Conservation (phyloP, 2,797 vertebrate species). For the Crocodylus rhombifer region DNA sequence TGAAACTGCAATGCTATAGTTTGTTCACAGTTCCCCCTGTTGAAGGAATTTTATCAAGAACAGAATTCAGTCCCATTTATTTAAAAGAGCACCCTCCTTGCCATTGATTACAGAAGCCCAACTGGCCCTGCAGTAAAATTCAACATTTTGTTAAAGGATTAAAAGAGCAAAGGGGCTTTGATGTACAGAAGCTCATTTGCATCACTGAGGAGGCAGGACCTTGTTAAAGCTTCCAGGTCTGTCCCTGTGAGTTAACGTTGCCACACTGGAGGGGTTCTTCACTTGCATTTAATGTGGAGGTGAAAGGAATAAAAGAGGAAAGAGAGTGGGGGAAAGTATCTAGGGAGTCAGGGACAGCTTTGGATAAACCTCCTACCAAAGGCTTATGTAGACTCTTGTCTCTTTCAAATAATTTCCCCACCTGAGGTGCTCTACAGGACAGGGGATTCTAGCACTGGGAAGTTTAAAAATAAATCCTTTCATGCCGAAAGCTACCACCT, state of each 20-base stretch:
- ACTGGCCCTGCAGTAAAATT: conserved; percentile 34
- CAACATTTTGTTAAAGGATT: conserved; percentile 43
- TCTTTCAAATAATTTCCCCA: conserved; percentile 25
- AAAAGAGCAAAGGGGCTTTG: conserved; percentile 39
- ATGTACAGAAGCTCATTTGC: conserved; percentile 47
- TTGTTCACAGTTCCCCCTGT: neutral
- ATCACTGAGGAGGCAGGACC: conserved; percentile 44
- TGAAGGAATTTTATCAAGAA: neutral
- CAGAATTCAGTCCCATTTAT: neutral
- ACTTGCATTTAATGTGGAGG: neutral
- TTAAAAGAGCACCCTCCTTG: neutral
- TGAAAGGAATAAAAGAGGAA: conserved; percentile 28
- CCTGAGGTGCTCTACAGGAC: neutral
- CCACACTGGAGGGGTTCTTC: conserved; percentile 5
- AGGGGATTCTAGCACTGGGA: neutral
- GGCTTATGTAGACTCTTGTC: neutral
- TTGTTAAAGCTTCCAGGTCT: neutral
- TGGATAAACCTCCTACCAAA: neutral
- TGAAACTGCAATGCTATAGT: neutral
- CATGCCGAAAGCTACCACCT: neutral
- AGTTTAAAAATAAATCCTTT: neutral
- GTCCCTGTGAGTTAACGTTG: conserved; percentile 4
- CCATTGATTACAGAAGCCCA: conserved; percentile 18
- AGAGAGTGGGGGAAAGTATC: conserved; percentile 11
- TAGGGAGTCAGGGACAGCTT: neutral